Conservation (phyloP, 2,888 invertebrate species). For the Tolmerus cingulatus region DNA sequence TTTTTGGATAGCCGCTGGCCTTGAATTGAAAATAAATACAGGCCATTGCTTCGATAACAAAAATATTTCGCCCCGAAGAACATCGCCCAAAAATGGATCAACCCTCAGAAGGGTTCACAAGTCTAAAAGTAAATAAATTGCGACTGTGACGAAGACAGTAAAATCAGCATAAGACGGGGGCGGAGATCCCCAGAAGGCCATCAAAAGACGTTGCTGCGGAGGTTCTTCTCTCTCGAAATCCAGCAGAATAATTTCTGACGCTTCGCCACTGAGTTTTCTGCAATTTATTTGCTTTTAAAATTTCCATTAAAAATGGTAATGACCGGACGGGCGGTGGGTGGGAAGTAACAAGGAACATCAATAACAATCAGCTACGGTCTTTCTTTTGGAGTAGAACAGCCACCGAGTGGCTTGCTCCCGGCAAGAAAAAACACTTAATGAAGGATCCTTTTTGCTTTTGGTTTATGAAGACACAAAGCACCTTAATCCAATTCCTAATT, state of each 20-base stretch:
- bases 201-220: background rate
- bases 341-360: constrained; percentile 15
- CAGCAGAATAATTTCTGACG: background rate
- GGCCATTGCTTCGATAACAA: background rate
- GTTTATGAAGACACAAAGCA: constrained; percentile 18
- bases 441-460: constrained; percentile 13
- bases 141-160: background rate
- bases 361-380: background rate
- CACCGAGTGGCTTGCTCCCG: background rate
- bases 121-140: background rate
- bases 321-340: background rate
- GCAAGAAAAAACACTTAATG: constrained; percentile 4
- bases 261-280: background rate
- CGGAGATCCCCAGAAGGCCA: background rate
- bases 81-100: background rate
- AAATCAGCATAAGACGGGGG: background rate
- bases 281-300: constrained; percentile 38
- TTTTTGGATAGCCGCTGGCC: background rate
- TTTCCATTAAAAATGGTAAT: constrained; percentile 31
- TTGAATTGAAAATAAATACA: background rate
- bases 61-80: background rate
- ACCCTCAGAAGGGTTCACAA: background rate
- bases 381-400: background rate
- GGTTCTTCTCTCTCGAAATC: background rate
- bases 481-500: constrained; percentile 21